Evolutionary conservation across 2,888 invertebrate genomes (phyloP).

Genomic region (Melitaea athalia): DNA sequence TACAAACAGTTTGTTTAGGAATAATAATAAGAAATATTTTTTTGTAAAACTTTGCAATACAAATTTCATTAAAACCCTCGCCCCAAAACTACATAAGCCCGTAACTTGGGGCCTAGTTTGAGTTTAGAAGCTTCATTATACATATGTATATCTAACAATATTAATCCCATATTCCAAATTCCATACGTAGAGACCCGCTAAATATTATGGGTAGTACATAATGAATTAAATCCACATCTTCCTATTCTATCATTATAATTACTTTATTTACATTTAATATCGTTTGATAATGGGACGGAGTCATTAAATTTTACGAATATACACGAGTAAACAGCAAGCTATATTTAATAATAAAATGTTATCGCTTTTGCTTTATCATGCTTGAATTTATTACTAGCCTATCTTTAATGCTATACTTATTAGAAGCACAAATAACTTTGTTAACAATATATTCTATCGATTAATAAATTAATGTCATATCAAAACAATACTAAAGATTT

Average conservation of each 20-base stretch:
- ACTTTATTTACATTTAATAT: background rate
- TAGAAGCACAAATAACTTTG: conserved; percentile 10
- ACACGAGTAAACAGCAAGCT: conserved; percentile 24
- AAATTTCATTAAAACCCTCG: too few relatives aligned
- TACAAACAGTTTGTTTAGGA: too few relatives aligned
- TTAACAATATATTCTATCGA: conserved; percentile 1
- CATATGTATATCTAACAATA: too few relatives aligned
- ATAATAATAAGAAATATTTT: too few relatives aligned
- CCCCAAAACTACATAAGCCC: too few relatives aligned
- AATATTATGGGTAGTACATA: background rate
- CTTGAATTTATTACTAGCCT: conserved; percentile 28
- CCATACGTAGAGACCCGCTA: too few relatives aligned
- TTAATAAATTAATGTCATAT: background rate
- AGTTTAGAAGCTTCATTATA: too few relatives aligned
- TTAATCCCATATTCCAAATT: too few relatives aligned
- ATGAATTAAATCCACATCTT: background rate
- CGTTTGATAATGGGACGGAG: conserved; percentile 12
- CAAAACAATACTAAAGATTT: background rate
- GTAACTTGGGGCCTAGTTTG: too few relatives aligned
- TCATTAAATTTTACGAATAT: conserved; percentile 22
- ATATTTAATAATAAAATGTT: conserved; percentile 34
- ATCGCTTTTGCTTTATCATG: conserved; percentile 29
- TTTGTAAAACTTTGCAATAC: too few relatives aligned
- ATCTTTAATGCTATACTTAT: conserved; percentile 29
- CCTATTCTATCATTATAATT: background rate